Conservation (phyloP, 2,797 vertebrate species). For the Rhodeus uyekii region DNA sequence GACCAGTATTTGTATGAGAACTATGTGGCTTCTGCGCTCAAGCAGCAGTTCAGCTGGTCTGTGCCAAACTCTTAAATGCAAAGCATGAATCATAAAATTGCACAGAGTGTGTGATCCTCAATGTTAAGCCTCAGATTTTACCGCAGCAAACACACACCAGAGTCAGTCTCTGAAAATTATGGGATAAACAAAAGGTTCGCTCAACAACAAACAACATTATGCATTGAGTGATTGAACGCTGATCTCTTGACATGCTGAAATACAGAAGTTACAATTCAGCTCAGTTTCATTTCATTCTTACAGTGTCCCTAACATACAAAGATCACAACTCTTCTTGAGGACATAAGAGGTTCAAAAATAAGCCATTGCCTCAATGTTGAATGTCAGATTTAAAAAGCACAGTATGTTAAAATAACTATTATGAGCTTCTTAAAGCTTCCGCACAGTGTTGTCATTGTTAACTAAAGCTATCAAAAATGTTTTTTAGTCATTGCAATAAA, state of each 20-base stretch:
- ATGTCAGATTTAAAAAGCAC: background rate
- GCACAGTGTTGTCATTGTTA: no score
- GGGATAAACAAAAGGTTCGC: background rate
- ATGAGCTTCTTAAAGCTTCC: no score
- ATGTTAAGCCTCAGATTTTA: constrained; percentile 1
- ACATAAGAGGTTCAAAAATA: background rate
- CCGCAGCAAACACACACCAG: background rate
- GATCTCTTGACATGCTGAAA: background rate
- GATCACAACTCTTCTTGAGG: background rate
- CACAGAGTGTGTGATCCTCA: background rate
- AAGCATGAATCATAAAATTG: constrained; percentile 23
- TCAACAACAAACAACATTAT: background rate
- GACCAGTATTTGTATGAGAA: constrained; percentile 16
- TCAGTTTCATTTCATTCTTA: background rate
- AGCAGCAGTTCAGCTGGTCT: background rate
- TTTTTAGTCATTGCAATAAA: no score
- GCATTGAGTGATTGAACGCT: background rate
- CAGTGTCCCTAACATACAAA: background rate
- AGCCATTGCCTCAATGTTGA: background rate
- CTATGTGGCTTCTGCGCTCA: background rate
- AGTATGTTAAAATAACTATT: background rate
- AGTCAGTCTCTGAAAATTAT: background rate
- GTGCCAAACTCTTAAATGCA: constrained; percentile 10
- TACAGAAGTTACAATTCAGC: background rate
- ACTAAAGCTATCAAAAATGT: no score